These are phyloP conservation scores for Merodon equestris DNA, from an alignment of 2,888 invertebrate genomes.

Conservation along the genomic window DNA sequence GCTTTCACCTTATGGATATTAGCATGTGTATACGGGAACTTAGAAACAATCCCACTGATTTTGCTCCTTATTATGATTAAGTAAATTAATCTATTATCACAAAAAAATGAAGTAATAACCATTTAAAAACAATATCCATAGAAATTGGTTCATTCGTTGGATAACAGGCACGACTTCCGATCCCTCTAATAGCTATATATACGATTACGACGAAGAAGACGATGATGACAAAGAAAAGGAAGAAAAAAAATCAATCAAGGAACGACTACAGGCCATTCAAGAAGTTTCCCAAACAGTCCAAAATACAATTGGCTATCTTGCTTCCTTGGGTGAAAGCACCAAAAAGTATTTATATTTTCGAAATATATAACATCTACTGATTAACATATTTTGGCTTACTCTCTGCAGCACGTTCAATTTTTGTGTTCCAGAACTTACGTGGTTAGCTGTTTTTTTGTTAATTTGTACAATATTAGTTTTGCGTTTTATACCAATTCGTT, in stretches of 20 bases:
- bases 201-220: conserved; percentile 88
- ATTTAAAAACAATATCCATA: conserved; percentile 52
- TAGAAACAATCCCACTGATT: conserved; percentile 95
- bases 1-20: conserved; percentile 92
- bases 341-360: conserved; percentile 90
- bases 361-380: not conserved
- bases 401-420: conserved; percentile 94
- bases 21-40: conserved; percentile 95
- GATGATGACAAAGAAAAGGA: conserved; percentile 96
- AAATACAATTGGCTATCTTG: conserved; percentile 95
- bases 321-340: conserved; percentile 94
- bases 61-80: conserved; percentile 88
- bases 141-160: conserved; percentile 78
- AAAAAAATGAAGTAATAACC: not conserved
- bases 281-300: conserved; percentile 98
- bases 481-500: conserved; percentile 93
- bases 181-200: conserved; percentile 79
- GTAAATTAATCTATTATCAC: conserved; percentile 78
- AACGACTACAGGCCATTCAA: conserved; percentile 95
- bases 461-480: conserved; percentile 87
- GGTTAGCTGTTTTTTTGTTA: conserved; percentile 91
- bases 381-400: too few species aligned
- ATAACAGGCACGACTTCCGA: conserved; percentile 76
- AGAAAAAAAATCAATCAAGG: conserved; percentile 96
- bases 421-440: conserved; percentile 97